Evolutionary conservation across 2,113 vertebrate species (phyloP), one percentile per base, ranked within the genome.

Genomic region (Pseudopodoces humilis): DNA sequence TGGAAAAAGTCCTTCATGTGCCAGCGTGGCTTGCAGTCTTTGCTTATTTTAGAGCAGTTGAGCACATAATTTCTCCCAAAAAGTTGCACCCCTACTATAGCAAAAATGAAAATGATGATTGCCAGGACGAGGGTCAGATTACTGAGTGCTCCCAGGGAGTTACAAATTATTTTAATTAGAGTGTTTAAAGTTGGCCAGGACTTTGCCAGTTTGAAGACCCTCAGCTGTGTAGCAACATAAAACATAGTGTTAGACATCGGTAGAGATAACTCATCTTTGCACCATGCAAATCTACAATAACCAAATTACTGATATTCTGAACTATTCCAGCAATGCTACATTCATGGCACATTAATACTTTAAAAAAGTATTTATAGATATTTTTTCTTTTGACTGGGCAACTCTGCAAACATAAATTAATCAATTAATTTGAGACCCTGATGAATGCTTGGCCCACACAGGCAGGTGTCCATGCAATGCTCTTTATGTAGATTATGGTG

Each of bases 1-100:
- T 99, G 99, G 97, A 99, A 99, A 95, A 99, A 99, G 96, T 99
- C 99, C 19, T 97, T 95, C 99, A 99, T 99, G 97, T 99, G 99
- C 99, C 99, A 99, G 31, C 99, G 99, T 1, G 97, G 98, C 11
- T 82, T 67, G 41, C 98, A 97, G 25, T 94, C 87, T 2, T 81
- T 63, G 33, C 35, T 68, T 49, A 98, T 97, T 52, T 96, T 98
- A 23, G 59, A 35, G 47, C 98, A 98, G 15, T 96, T 97, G 7
- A 91, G 76, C 63, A 50, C 88, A 89, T 99, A 99, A 90, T 46
- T 96, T 27, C 97, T 98, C 19, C 99, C 99, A 31, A 99, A 99
- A 24, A 99, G 98, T 91, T 99, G 99, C 98, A 99, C 98, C 84
- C 99, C 99, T 59, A 99, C 99, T 97, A 99, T 98, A 7, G 99